Evolutionary conservation across 2,888 invertebrate species (phyloP), one percentile per base, ranked within the genome.

Genomic region (Strigamia maritima): DNA sequence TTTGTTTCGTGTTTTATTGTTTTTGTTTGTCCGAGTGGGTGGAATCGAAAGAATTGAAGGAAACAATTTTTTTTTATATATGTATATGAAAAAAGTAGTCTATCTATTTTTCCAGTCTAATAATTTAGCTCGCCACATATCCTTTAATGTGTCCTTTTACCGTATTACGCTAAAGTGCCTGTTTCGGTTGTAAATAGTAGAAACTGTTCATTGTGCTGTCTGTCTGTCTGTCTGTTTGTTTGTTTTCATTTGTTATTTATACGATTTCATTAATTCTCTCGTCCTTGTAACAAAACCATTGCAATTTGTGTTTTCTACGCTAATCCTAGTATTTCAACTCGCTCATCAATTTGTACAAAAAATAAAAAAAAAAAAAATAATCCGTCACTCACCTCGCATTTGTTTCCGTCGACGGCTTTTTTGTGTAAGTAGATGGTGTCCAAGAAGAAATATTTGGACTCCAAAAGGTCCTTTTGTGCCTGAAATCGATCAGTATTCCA

Each of bases 401-500:
- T 89, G 84, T 91, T 90, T 2, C 89, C 86, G 0, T 88, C 86
- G 83, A 89, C 89, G 6, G 90, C 89, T 78, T 90, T 89, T 84
- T 92, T 92, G 85, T 93, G 93, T 7, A 92, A 89, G 83, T 91
- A 89, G 76, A 93, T 83, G 79, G 91, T 89, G 84, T 93, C 93
- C 79, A 91, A 86, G 82, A 90, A 91, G 84, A 92, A 92, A 84
- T 90, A 91, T 0, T 90, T 88, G 65, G 90, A 89, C 31, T 87
- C 86, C 80, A 87, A 88, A 1, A 91, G 84, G 74, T 84, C 84
- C 22, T 86, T 84, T 76, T 89, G 87, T 79, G 87, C 87, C 85
- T 85, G 60, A 16, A 79, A 80, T 31, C 75, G 74, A 19, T 24
- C n/a, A n/a, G n/a, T n/a, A n/a, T n/a, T n/a, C n/a, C n/a, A 79